Evolutionary conservation across 2,113 vertebrate species (phyloP), one percentile per base, ranked within the genome.

Genomic region (Gavialis gangeticus): DNA sequence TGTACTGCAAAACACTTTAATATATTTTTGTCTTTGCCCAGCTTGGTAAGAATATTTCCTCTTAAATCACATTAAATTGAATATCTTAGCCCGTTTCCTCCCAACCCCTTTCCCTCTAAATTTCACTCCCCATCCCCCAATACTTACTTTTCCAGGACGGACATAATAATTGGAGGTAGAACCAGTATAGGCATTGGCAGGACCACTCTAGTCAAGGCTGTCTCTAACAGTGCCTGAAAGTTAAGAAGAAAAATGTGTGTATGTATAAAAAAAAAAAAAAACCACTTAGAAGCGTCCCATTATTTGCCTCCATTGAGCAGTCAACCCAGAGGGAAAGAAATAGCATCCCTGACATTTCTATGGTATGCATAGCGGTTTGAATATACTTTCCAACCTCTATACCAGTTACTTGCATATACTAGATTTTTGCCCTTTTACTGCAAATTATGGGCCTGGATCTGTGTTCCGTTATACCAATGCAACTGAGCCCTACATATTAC

Each of bases 151-250:
- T 99, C 99, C 97, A 99, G 98, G 82, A 97, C 89, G 79, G 99
- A 98, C 99, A 99, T 99, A 97, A 99, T 96, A 86, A 99, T 95
- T 3, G 99, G 99, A 86, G 99, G 99, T 76, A 99, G 98, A 90
- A 99, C 97, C 97, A 99, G 98, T 87, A 99, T 99, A 18, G 99
- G 99, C 99, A 99, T 98, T 4, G 99, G 99, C n/a, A 99, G 97
- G 84, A 99, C 98, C 89, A 99, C 98, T 86, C 99, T 96, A 2
- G 99, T 99, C 97, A 99, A 97, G 27, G 99, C 98, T 0, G 99
- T 99, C 97, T 99, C 99, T 69, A 99, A 69, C 94, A 99, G 98
- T 66, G 99, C 99, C 99, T 99, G 98, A 2, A 56, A 87, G n/a
- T 60, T 24, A 27, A 86, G 78, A 37, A 73, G 59, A 89, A 91